Evolutionary conservation across 2,888 invertebrate species (phyloP), one percentile per base, ranked within the genome.

Genomic region (Gibbula magus): DNA sequence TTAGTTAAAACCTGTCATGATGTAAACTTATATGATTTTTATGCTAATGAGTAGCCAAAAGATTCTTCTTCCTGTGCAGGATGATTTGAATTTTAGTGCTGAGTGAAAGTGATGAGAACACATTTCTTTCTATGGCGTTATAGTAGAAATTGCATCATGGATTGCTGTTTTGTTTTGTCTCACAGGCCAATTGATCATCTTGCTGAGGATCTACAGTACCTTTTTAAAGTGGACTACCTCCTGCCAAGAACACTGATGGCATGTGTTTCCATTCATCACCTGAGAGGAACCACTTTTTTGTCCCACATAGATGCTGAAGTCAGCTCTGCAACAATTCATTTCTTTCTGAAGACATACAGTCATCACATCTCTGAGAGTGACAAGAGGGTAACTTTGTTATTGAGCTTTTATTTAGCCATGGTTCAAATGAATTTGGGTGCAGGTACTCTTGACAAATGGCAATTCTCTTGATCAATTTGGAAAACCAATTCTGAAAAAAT

Each of bases 211-310:
- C 18, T 74, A 22, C 51, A 39, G 16, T 82, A 82, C 16, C 53
- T 80, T 51, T 86, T 84, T 81, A 73, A 81, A 16, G 77, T 82
- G 35, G 86, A 86, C 79, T 81, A 79, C 66, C 70, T 82, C 4
- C 61, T 86, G 4, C 84, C 86, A 79, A 81, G 86, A 52, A 82
- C 84, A n/a, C 70, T 86, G 20, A 81, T 83, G 75, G 74, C 82
- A 20, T 32, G 45, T 25, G 5, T 84, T 1, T 61, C 61, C 45
- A 67, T 81, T 1, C 18, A 35, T 18, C 52, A 83, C 3, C 35
- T 84, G 25, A 39, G 73, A 16, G 56, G 45, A 35, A 70, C 76
- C 10, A 77, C 81, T 25, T 5, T 25, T 3, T 67, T 70, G 20
- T n/a, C 39, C 22, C 2, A 56, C 5, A 45, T 79, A n/a, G 35